A percentile compares a stretch with the other conserved stretches of the same genome.
These are phyloP conservation scores for Odocoileus hemionus DNA, from an alignment of 2,113 vertebrate species.

Conservation along the genomic window DNA sequence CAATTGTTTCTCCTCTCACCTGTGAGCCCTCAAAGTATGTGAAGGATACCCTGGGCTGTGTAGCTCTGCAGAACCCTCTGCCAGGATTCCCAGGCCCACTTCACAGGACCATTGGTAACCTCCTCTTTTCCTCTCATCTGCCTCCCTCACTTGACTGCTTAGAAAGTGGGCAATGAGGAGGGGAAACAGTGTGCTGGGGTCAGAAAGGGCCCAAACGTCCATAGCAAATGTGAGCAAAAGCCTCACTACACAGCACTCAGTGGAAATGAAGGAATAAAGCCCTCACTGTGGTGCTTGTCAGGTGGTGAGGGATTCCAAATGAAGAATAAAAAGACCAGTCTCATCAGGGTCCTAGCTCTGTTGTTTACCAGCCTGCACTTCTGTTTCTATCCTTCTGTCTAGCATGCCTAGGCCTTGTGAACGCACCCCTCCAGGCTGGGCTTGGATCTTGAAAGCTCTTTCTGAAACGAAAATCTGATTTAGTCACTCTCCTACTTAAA, in stretches of 20 bases:
- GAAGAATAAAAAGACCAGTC: background rate
- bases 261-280: background rate
- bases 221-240: background rate
- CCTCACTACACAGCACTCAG: background rate
- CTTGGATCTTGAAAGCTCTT: background rate
- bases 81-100: background rate
- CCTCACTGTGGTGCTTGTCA: background rate
- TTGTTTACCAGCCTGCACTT: background rate
- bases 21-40: background rate
- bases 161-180: background rate
- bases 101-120: background rate
- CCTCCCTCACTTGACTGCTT: background rate
- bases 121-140: background rate
- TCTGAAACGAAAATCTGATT: conserved; percentile 18
- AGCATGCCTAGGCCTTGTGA: background rate
- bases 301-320: background rate
- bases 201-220: background rate
- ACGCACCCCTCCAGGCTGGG: background rate
- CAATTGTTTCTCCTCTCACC: background rate
- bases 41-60: background rate
- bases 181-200: background rate
- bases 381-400: background rate
- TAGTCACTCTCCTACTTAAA: background rate
- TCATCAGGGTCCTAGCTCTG: background rate
- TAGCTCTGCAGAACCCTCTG: background rate